Base-by-base conservation (phyloP, 2,888 invertebrate species). In the Stenodera caucasica region DNA sequence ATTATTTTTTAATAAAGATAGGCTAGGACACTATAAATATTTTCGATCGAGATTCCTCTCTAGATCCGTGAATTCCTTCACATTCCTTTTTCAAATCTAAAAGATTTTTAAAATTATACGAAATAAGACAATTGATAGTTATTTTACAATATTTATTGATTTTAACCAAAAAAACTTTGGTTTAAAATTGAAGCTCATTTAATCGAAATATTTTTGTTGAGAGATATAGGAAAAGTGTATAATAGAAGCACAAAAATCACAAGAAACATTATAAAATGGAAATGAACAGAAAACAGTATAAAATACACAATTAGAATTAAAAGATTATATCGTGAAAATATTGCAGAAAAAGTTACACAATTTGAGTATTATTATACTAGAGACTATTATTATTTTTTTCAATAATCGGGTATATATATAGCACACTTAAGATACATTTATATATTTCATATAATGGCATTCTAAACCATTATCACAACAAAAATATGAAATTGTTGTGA, bases 401-500 rank as follows among this genome's bases (percentile, higher is more conserved):
- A n/a, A n/a, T 23, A 2, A 12, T 18, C 1, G 21, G 45, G 8
- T 12, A 3, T 21, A 40, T 45, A 45, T 45, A 26, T 26, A 78
- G 78, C 78, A 79, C 78, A 79, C 78, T 75, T 77, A 79, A 76
- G 75, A 70, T 74, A 77, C 75, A 75, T 61, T 66, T 73, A 75
- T 74, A 76, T 35, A 35, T 35, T n/a, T 35, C 21, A 40, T 18
- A 12, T 45, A 45, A 78, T 76, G 77, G 78, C 78, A 78, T 77
- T 78, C 76, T 73, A 77, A 75, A 76, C 75, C 75, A 75, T 76
- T 72, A 75, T 76, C 73, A 76, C 72, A 74, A 75, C 68, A 70
- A 35, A 56, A 55, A 15, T 29, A 56, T 57, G 56, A 35, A 53
- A 30, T 35, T 61, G 53, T 37, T 40, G 52, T 54, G 54, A 58